Evolutionary conservation across 1,140 invertebrate species (phyloP), one percentile per base, ranked within the genome.

Genomic region (Pissodes strobi): DNA sequence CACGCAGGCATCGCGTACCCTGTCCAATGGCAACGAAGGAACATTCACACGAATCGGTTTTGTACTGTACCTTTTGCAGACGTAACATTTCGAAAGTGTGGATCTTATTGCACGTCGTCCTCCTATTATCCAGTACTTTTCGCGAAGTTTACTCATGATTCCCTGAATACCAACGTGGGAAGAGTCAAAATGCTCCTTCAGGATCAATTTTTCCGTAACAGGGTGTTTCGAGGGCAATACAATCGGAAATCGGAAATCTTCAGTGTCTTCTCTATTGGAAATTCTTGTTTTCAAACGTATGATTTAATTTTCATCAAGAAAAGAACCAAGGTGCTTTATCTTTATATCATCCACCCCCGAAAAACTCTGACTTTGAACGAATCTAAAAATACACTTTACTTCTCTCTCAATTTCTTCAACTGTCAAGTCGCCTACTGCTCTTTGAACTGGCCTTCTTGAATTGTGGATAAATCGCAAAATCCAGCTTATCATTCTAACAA

Each of bases 401-500:
- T 57, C 68, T 18, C 23, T 56, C 17, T 67, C 25, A 27, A 70
- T 38, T 67, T 74, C 65, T 46, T 30, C 18, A 55, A 55, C 63
- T 12, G 48, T 67, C 15, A 74, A 19, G 18, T 46, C 12, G 41
- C 67, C 4, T 46, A 48, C 41, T 53, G 53, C 13, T 12, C 22
- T 62, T 59, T 34, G 6, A 17, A 22, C n/a, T 13, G 64, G 18
- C 15, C 41, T 64, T 22, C 64, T 58, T 8, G 45, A 69, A 67
- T 72, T 73, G 19, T 69, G 52, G 1, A 55, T 34, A 52, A 77
- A 76, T 66, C 67, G 63, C 17, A 46, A 23, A 15, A 75, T 69
- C 56, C 65, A 74, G 8, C 53, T 45, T 6, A 71, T 62, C 60
- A 76, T 68, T 57, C 71, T 52, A 13, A 76, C 59, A 43, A 69